Evolutionary conservation across 2,888 invertebrate genomes (phyloP).

Genomic region (Mesorhabditis sp.): DNA sequence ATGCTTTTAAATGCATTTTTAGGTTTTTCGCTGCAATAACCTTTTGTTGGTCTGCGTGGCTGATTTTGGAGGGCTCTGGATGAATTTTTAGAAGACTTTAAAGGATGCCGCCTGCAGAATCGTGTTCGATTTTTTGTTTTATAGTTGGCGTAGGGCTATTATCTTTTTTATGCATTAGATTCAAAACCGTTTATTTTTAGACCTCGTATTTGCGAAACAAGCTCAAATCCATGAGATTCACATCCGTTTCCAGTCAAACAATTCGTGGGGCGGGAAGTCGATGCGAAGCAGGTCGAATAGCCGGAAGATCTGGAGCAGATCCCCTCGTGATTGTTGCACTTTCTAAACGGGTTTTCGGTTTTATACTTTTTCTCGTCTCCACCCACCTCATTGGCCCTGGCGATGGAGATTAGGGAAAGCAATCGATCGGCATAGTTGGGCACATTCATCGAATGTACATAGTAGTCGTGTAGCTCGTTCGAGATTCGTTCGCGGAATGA

Average conservation of each 20-base stretch:
- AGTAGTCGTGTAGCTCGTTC: background rate
- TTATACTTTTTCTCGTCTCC: too few relatives aligned
- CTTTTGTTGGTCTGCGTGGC: too few relatives aligned
- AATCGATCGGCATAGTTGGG: conserved; percentile 13
- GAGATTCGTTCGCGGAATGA: background rate
- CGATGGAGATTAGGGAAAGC: conserved; percentile 11
- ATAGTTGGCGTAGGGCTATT: too few relatives aligned
- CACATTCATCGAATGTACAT: background rate
- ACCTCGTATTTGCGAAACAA: too few relatives aligned
- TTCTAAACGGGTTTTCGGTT: background rate
- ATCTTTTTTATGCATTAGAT: too few relatives aligned
- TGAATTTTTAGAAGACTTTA: too few relatives aligned
- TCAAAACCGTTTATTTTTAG: too few relatives aligned
- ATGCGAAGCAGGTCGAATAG: conserved; percentile 1
- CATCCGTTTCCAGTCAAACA: conserved; percentile 1
- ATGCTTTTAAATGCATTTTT: too few relatives aligned
- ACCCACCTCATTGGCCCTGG: conserved; percentile 13
- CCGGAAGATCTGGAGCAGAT: background rate
- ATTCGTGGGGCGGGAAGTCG: background rate
- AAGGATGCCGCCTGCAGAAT: too few relatives aligned
- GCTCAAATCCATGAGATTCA: background rate
- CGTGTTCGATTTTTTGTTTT: too few relatives aligned
- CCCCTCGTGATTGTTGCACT: background rate
- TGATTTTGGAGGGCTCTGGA: too few relatives aligned
- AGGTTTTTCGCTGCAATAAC: too few relatives aligned